phyloP scores from a whole-genome alignment of 2,113 vertebrate genomes.

The Pteruthius melanotis region DNA sequence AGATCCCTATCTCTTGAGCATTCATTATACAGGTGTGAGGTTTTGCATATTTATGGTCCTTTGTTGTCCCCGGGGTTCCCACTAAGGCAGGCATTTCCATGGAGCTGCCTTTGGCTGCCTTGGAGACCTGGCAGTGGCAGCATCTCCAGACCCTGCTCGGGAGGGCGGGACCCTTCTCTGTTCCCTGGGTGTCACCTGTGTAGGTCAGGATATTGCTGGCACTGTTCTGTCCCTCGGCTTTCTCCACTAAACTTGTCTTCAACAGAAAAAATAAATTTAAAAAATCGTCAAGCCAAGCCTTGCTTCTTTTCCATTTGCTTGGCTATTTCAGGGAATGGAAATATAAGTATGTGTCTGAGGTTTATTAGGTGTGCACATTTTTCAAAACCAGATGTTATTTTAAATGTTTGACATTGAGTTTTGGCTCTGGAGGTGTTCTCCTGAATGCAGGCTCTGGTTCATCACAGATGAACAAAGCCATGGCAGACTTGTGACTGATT shows the following conservation, averaged over 20 bases:
- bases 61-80: background rate
- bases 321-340: background rate
- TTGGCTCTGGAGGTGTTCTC: background rate
- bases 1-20: background rate
- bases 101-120: background rate
- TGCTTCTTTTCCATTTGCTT: background rate
- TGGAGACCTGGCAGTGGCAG: background rate
- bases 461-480: background rate
- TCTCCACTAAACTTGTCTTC: background rate
- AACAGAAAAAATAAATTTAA: background rate
- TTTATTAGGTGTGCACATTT: background rate
- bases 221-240: background rate
- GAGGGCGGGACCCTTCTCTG: background rate
- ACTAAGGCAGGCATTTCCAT: background rate
- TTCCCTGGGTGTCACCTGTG: background rate
- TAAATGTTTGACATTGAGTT: background rate
- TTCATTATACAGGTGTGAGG: background rate
- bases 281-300: background rate
- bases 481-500: background rate
- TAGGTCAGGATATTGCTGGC: background rate
- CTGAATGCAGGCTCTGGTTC: background rate
- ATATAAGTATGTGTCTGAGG: background rate
- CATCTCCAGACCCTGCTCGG: background rate
- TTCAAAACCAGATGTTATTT: background rate
- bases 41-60: background rate